Evolutionary conservation across 2,888 invertebrate genomes (phyloP).

Genomic region (Pollenia angustigena): DNA sequence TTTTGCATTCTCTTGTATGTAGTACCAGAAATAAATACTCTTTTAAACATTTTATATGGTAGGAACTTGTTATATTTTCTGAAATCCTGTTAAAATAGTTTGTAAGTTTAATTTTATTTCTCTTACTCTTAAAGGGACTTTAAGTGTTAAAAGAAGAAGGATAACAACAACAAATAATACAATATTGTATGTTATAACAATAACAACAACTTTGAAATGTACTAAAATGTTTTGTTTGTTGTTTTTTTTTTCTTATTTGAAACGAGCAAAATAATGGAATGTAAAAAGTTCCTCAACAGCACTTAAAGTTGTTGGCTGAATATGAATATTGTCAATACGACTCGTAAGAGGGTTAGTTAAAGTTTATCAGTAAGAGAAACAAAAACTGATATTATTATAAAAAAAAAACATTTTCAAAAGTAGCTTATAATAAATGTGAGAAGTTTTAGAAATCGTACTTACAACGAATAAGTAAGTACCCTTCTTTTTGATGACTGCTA

Average conservation of each 20-base stretch:
- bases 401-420: constrained; percentile 29
- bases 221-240: constrained; percentile 20
- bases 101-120: constrained; percentile 62
- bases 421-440: background rate
- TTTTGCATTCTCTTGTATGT: background rate
- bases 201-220: constrained; percentile 16
- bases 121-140: constrained; percentile 59
- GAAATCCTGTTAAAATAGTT: constrained; percentile 66
- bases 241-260: constrained; percentile 23
- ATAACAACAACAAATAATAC: constrained; percentile 2
- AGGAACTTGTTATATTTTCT: constrained; percentile 35
- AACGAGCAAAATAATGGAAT: constrained; percentile 22
- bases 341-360: constrained; percentile 29
- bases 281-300: constrained; percentile 30
- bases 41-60: background rate
- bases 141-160: constrained; percentile 23
- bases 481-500: too few species aligned
- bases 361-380: constrained; percentile 39
- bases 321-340: constrained; percentile 23
- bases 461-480: too few species aligned
- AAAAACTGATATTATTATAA: constrained; percentile 17
- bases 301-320: constrained; percentile 55
- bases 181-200: background rate
- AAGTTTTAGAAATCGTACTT: too few species aligned
- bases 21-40: background rate